Base-by-base conservation (phyloP, 2,888 invertebrate species). In the Trichogramma evanescens region DNA sequence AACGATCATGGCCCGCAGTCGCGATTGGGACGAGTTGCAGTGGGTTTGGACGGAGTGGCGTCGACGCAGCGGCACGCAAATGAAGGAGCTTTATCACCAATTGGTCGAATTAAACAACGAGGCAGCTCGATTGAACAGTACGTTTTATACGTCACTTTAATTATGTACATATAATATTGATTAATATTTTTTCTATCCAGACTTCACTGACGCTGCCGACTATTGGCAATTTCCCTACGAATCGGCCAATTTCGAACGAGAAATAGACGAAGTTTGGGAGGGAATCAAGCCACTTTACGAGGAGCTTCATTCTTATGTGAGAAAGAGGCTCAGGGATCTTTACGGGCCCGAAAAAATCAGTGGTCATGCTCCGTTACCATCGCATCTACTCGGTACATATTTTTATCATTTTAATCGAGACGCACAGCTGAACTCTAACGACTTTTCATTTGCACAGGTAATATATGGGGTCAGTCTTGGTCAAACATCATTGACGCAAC, bases 391-490 rank as follows among this genome's bases (percentile, higher is more conserved):
- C 5, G 93, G 82, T 84, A 78, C 57, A 44, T 57, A 40, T 10
- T 50, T 53, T 26, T 26, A 38, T 50, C 38, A 43, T 42, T 51
- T 45, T 56, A 43, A 48, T 40, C 7, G n/a, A 10, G 9, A 50
- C 26, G 2, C 26, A 26, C 26, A 26, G 40, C 40, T 5, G 4
- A 45, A 10, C 39, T 56, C 42, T 53, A 38, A 45, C 10, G 10
- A 40, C 10, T 26, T 44, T 39, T 49, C 6, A 50, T 50, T 10
- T 56, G 62, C 71, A 46, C 67, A 84, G 84, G 95, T 0, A 93
- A 93, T 72, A 91, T 94, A 89, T 94, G 92, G 88, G 91, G 85
- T 0, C 93, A 94, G 77, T 87, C 88, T 50, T 94, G 93, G 93
- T 82, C 84, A 0, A 91, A 91, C 65, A 88, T 92, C 26, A 82